These are phyloP conservation scores for Nasonia giraulti DNA, from an alignment of 1,140 invertebrate genomes.

Conservation along the genomic window DNA sequence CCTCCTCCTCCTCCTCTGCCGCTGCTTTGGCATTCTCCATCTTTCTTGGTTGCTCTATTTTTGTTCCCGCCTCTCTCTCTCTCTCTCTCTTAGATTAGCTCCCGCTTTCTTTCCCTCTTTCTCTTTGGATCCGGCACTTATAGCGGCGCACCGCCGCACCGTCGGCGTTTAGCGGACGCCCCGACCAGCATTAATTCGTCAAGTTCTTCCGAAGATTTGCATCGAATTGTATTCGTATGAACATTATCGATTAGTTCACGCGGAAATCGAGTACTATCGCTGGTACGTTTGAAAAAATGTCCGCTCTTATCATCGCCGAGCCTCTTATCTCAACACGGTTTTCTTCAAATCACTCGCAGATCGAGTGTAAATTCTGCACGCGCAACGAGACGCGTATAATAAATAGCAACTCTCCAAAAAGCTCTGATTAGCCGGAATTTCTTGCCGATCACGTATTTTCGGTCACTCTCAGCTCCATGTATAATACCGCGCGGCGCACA, in stretches of 20 bases:
- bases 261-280: too few relatives aligned
- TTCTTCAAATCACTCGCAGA: too few relatives aligned
- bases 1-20: not conserved
- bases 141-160: not conserved
- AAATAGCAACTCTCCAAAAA: not conserved
- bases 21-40: not conserved
- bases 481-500: not conserved
- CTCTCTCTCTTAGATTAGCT: not conserved
- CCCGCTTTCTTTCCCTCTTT: not conserved
- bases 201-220: too few relatives aligned
- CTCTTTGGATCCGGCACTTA: not conserved
- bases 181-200: too few relatives aligned
- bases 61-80: not conserved
- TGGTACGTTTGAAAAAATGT: too few relatives aligned
- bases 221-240: too few relatives aligned
- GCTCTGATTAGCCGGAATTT: not conserved
- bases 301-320: too few relatives aligned
- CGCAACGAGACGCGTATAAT: not conserved
- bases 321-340: too few relatives aligned
- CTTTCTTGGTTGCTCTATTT: slow-evolving; percentile 15
- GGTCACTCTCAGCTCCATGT: not conserved
- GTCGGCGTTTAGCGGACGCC: too few relatives aligned
- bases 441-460: not conserved
- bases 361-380: too few relatives aligned
- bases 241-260: too few relatives aligned